Percentiles rank a stretch among this genome's conserved stretches.
Evolutionary conservation across 2,888 invertebrate genomes (phyloP).

Genomic region (Camponotus fellah): DNA sequence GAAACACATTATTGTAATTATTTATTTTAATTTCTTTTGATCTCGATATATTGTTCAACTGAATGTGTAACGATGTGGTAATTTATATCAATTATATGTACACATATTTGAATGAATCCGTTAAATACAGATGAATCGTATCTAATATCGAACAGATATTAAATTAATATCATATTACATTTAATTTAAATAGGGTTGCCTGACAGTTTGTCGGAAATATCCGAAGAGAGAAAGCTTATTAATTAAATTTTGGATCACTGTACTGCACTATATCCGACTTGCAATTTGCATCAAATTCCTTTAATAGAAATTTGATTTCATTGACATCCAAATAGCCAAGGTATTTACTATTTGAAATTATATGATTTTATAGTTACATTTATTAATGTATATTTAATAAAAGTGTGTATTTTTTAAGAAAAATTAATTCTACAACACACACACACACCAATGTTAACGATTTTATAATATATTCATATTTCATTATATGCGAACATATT

Average conservation of each 20-base stretch:
- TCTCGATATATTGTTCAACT: not conserved
- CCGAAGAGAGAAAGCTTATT: constrained; percentile 15
- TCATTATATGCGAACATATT: constrained; percentile 1
- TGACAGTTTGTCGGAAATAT: not conserved
- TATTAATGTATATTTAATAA: too few species aligned
- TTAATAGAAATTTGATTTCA: constrained; percentile 5
- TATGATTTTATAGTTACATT: not conserved
- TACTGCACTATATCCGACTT: not conserved
- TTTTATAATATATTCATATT: constrained; percentile 18
- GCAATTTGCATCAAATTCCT: constrained; percentile 3
- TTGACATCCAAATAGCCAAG: not conserved
- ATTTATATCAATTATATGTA: not conserved
- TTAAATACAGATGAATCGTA: constrained; percentile 7
- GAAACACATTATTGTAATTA: not conserved
- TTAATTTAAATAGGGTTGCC: constrained; percentile 24
- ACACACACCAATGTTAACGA: not conserved
- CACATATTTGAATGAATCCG: not conserved
- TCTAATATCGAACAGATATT: not conserved
- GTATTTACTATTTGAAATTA: not conserved
- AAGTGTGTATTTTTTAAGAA: not conserved
- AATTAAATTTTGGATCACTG: constrained; percentile 38
- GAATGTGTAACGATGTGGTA: not conserved
- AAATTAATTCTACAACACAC: not conserved
- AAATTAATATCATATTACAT: constrained; percentile 41
- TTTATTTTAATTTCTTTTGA: not conserved